phyloP scores from a whole-genome alignment of 2,797 vertebrate species.

The Champsocephalus esox region DNA sequence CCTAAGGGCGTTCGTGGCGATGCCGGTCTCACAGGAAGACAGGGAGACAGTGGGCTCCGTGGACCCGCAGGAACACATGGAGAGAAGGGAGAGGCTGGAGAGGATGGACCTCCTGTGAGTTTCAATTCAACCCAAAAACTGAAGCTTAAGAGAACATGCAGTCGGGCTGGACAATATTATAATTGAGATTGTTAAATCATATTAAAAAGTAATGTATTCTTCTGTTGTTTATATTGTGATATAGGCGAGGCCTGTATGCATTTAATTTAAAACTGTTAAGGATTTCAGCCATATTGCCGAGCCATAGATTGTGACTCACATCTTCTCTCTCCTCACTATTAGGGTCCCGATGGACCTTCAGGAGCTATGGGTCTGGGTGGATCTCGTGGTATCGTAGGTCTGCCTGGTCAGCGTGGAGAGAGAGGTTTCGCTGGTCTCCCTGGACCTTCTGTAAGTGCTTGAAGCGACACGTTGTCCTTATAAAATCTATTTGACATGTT shows the following conservation, averaged over 20 bases:
- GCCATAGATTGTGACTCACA: neutral
- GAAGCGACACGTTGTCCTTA: neutral
- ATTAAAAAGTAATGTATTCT: too few species aligned
- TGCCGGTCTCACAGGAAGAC: slow-evolving; percentile 86
- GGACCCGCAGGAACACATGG: slow-evolving; percentile 88
- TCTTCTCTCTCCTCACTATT: slow-evolving; percentile 29
- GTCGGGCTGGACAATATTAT: too few species aligned
- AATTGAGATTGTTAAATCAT: too few species aligned
- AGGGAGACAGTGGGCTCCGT: slow-evolving; percentile 92
- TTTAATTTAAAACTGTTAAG: too few species aligned
- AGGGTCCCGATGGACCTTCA: slow-evolving; percentile 92
- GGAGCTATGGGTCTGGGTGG: slow-evolving; percentile 93
- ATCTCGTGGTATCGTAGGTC: slow-evolving; percentile 94
- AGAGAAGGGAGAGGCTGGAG: slow-evolving; percentile 94
- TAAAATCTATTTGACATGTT: neutral
- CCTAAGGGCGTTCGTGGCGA: slow-evolving; percentile 95
- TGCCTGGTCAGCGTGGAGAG: slow-evolving; percentile 97
- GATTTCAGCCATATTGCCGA: too few species aligned
- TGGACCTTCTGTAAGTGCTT: slow-evolving; percentile 92
- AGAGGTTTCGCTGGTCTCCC: slow-evolving; percentile 96
- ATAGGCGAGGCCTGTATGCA: too few species aligned
- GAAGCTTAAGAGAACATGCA: slow-evolving; percentile 9
- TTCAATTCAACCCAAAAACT: slow-evolving; percentile 4
- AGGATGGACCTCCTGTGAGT: slow-evolving; percentile 89
- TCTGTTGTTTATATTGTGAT: too few species aligned